Conservation (phyloP, 2,888 invertebrate species). For the Hermaeophaga mercurialis region DNA sequence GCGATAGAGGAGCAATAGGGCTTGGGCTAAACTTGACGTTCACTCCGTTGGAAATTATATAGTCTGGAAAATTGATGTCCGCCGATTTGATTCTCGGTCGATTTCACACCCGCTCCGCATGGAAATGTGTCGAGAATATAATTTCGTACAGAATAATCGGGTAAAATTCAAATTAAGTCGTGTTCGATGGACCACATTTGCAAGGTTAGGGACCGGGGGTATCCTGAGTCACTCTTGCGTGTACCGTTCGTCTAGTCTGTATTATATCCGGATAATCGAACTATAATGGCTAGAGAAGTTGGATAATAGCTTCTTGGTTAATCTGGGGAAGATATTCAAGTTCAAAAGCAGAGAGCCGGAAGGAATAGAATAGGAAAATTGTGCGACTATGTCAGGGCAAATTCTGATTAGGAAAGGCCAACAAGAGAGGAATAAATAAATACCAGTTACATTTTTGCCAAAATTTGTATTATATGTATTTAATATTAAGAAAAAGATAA, state of each 20-base stretch:
- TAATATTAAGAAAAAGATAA: too few species aligned
- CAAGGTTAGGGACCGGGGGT: conserved; percentile 31
- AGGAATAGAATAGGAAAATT: too few species aligned
- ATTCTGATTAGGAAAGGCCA: too few species aligned
- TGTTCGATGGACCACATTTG: conserved; percentile 42
- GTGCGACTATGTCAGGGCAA: too few species aligned
- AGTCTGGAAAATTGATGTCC: conserved; percentile 56
- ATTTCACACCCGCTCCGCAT: conserved; percentile 52
- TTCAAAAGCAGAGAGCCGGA: too few species aligned
- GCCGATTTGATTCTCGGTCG: conserved; percentile 56
- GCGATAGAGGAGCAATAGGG: not conserved
- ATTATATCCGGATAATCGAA: not conserved
- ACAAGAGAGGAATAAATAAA: too few species aligned
- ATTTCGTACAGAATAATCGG: conserved; percentile 54
- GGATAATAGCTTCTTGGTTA: not conserved
- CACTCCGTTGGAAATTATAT: conserved; percentile 47
- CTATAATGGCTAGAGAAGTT: not conserved
- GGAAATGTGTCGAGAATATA: conserved; percentile 53
- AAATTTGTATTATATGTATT: too few species aligned
- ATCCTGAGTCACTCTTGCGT: conserved; percentile 9
- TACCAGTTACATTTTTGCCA: too few species aligned
- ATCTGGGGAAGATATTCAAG: not conserved
- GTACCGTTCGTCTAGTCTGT: not conserved
- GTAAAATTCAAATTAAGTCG: not conserved
- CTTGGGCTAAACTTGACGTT: not conserved